phyloP scores from a whole-genome alignment of 2,888 invertebrate genomes.

The Tuberolachnus salignus region DNA sequence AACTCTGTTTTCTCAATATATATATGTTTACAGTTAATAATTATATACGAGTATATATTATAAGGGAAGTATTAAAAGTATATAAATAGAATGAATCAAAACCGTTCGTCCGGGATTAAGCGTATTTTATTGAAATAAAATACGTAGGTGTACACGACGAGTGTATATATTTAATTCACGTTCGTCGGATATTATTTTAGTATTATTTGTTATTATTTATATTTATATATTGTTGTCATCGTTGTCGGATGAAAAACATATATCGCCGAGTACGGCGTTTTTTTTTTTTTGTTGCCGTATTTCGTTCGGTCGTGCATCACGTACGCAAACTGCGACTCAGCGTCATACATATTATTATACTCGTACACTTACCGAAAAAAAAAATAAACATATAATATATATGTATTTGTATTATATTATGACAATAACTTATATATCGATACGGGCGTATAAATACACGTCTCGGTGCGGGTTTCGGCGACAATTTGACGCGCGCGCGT shows the following conservation, averaged over 20 bases:
- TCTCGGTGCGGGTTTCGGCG: neutral
- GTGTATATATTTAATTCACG: conserved; percentile 35
- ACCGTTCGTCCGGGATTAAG: neutral
- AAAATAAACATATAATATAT: too few species aligned
- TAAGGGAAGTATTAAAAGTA: too few species aligned
- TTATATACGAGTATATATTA: too few species aligned
- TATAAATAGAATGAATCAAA: too few species aligned
- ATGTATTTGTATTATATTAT: too few species aligned
- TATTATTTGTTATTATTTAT: too few species aligned
- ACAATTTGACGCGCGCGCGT: conserved; percentile 7
- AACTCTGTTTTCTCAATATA: too few species aligned
- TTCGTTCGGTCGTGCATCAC: conserved; percentile 6
- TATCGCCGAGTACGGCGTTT: neutral
- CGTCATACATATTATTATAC: too few species aligned
- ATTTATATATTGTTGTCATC: neutral
- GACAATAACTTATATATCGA: neutral
- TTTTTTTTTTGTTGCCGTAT: too few species aligned
- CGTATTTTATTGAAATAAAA: neutral
- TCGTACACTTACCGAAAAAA: conserved; percentile 21
- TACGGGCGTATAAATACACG: neutral
- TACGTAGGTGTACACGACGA: too few species aligned
- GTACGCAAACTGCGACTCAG: neutral
- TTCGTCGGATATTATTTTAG: neutral
- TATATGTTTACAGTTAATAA: too few species aligned
- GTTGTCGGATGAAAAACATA: conserved; percentile 4